Evolutionary conservation across 2,888 invertebrate species (phyloP).

Genomic region (Eurois occulta): DNA sequence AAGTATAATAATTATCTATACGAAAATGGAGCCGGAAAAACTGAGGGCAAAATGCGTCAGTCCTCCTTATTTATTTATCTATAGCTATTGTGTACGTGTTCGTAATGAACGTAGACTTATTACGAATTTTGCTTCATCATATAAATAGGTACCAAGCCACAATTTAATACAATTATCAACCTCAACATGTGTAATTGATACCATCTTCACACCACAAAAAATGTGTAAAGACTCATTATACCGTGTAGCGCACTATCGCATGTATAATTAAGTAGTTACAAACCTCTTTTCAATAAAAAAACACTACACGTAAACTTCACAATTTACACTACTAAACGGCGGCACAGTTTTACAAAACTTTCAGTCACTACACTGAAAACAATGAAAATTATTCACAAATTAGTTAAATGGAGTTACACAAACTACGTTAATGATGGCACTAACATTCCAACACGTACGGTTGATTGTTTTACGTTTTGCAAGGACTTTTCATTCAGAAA

Average conservation of each 20-base stretch:
- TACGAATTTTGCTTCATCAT: conserved; percentile 31
- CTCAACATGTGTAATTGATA: conserved; percentile 59
- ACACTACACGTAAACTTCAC: conserved; percentile 58
- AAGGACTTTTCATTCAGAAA: conserved; percentile 88
- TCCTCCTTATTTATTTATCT: conserved; percentile 50
- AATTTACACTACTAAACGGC: conserved; percentile 58
- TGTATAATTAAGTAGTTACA: conserved; percentile 63
- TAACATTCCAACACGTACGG: conserved; percentile 58
- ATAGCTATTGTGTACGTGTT: conserved; percentile 31
- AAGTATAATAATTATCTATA: conserved; percentile 68
- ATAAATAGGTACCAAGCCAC: conserved; percentile 11
- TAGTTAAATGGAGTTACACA: conserved; percentile 50
- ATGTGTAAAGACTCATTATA: conserved; percentile 47
- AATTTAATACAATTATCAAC: conserved; percentile 44
- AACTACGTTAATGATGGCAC: conserved; percentile 62
- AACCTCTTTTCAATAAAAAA: conserved; percentile 57
- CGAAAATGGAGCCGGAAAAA: conserved; percentile 71
- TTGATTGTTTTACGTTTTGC: conserved; percentile 70
- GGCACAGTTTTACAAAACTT: conserved; percentile 61
- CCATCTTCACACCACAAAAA: conserved; percentile 50
- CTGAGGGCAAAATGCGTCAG: conserved; percentile 64
- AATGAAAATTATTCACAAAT: conserved; percentile 63
- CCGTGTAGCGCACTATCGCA: conserved; percentile 25
- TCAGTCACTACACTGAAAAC: conserved; percentile 69
- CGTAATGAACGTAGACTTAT: conserved; percentile 12